Percentiles rank a stretch among this genome's conserved stretches.
phyloP scores from a whole-genome alignment of 2,113 vertebrate genomes.

The Martes martes region DNA sequence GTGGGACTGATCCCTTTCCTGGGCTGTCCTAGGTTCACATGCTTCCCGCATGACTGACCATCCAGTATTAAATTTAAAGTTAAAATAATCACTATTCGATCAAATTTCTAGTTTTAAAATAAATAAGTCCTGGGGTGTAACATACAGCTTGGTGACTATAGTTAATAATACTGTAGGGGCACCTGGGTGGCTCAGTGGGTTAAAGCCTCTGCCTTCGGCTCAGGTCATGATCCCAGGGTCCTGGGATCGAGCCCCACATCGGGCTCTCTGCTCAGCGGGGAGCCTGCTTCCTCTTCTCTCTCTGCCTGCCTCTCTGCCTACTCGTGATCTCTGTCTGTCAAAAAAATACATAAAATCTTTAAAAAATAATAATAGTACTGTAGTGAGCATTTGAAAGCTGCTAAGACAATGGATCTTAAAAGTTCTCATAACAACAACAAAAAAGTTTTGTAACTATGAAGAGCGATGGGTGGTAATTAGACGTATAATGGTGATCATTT shows the following conservation, averaged over 20 bases:
- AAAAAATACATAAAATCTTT: too few relatives aligned
- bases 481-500: background rate
- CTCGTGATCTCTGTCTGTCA: too few relatives aligned
- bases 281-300: too few relatives aligned
- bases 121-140: background rate
- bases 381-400: background rate
- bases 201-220: too few relatives aligned
- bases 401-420: background rate
- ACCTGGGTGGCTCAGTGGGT: too few relatives aligned
- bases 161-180: background rate
- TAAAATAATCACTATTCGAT: background rate
- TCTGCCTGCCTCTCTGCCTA: too few relatives aligned
- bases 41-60: background rate
- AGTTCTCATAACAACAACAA: background rate
- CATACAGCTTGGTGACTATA: background rate
- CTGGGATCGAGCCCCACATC: too few relatives aligned
- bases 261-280: too few relatives aligned
- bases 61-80: background rate
- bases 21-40: background rate
- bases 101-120: background rate
- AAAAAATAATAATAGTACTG: too few relatives aligned
- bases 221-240: too few relatives aligned
- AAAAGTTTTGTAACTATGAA: background rate
- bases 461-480: background rate
- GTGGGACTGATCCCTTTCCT: background rate